Evolutionary conservation across 2,797 vertebrate genomes (phyloP).

Genomic region (Trachurus trachurus): DNA sequence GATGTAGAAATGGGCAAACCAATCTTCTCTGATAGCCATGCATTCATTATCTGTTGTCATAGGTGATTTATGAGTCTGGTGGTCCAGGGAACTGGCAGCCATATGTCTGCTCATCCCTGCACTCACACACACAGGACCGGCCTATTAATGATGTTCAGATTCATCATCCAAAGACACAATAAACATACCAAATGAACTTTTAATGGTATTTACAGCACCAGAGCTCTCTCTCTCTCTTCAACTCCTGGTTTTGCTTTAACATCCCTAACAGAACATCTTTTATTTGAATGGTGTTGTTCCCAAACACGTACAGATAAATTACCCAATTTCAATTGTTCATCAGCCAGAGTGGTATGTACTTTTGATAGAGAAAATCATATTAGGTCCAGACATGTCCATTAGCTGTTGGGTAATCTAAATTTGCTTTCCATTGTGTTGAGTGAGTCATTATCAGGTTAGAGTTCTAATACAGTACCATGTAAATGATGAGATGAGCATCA

Average conservation of each 20-base stretch:
- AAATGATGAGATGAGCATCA: conserved; percentile 55
- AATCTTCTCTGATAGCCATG: conserved; percentile 66
- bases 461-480: conserved; percentile 47
- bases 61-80: conserved; percentile 76
- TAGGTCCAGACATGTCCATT: conserved; percentile 55
- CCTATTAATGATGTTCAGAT: conserved; percentile 67
- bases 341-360: conserved; percentile 30
- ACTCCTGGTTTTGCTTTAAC: conserved; percentile 43
- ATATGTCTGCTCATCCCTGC: conserved; percentile 67
- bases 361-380: conserved; percentile 57
- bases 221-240: conserved; percentile 36
- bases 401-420: conserved; percentile 56
- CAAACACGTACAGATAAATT: conserved; percentile 46
- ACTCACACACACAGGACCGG: conserved; percentile 61
- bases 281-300: conserved; percentile 32
- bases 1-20: conserved; percentile 50
- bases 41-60: conserved; percentile 78
- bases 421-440: conserved; percentile 48
- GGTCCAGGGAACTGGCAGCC: conserved; percentile 60
- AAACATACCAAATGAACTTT: conserved; percentile 65
- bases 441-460: conserved; percentile 56
- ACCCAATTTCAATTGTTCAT: conserved; percentile 38
- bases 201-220: conserved; percentile 58
- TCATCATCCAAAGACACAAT: conserved; percentile 71
- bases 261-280: conserved; percentile 44